Evolutionary conservation across 1,140 invertebrate species (phyloP).

Genomic region (Alviniconcha marisindica): DNA sequence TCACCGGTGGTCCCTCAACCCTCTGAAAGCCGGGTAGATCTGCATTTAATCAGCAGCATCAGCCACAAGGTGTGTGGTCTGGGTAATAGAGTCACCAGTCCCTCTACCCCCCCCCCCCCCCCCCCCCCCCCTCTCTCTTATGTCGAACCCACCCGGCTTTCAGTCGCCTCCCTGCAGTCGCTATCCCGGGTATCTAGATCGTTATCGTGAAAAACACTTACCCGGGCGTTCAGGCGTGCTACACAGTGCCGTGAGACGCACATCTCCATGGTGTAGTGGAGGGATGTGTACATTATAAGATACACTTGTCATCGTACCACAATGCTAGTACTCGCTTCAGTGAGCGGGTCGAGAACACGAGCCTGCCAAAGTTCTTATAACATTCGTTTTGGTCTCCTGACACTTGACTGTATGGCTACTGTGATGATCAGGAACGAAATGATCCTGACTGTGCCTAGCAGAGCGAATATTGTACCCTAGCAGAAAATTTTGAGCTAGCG

Average conservation of each 20-base stretch:
- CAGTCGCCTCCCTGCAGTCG: constrained; percentile 15
- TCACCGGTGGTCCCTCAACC: constrained; percentile 15
- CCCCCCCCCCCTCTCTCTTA: not conserved
- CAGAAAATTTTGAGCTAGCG: too few species aligned
- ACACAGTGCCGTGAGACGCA: not conserved
- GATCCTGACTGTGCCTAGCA: too few species aligned
- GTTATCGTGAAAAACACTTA: constrained; percentile 27
- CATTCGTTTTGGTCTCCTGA: too few species aligned
- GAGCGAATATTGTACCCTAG: too few species aligned
- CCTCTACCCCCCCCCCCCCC: not conserved
- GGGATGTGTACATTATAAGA: not conserved
- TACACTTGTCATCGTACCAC: not conserved
- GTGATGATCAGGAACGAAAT: too few species aligned
- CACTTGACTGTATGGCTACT: too few species aligned
- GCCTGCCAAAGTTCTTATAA: too few species aligned
- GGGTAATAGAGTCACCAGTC: constrained; percentile 7
- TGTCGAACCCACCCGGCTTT: not conserved
- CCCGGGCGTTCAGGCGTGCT: constrained; percentile 20
- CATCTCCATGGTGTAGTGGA: not conserved
- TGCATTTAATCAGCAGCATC: constrained; percentile 31
- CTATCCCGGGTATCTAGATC: constrained; percentile 17
- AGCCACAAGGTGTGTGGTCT: constrained; percentile 22
- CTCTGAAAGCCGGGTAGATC: constrained; percentile 18
- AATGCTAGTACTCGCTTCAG: too few species aligned
- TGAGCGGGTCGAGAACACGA: too few species aligned